Percentiles rank a stretch among this genome's conserved stretches.
These are phyloP conservation scores for Lepidurus packardi DNA, from an alignment of 1,140 invertebrate genomes.

Conservation along the genomic window DNA sequence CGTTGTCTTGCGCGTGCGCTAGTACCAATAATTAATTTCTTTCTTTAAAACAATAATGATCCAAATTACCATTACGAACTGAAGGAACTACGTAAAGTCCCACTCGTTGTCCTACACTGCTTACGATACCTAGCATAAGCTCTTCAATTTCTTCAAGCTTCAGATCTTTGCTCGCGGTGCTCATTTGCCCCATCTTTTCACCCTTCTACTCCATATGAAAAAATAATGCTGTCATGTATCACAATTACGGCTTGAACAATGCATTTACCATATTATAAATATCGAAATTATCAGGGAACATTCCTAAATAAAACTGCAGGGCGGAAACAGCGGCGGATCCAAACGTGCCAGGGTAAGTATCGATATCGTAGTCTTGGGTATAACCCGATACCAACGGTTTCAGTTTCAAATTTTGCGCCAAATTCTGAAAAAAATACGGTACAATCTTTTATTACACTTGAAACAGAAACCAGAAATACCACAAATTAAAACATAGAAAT, in stretches of 20 bases:
- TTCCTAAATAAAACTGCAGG: constrained; percentile 66
- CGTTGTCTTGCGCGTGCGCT: constrained; percentile 48
- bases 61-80: constrained; percentile 25
- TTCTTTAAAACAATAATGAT: not conserved
- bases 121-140: constrained; percentile 33
- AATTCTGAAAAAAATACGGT: constrained; percentile 45
- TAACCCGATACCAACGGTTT: constrained; percentile 56
- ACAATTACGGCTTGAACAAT: not conserved
- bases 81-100: constrained; percentile 28
- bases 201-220: constrained; percentile 26
- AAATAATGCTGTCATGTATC: not conserved
- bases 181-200: constrained; percentile 31
- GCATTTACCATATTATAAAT: constrained; percentile 44
- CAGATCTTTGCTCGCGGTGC: not conserved
- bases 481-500: too few species aligned
- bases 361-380: constrained; percentile 73
- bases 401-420: constrained; percentile 56
- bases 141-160: constrained; percentile 31
- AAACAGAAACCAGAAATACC: not conserved
- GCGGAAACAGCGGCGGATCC: constrained; percentile 68
- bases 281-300: constrained; percentile 55
- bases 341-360: constrained; percentile 64
- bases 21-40: constrained; percentile 17
- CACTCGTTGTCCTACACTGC: constrained; percentile 29
- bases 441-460: not conserved